These are phyloP conservation scores for Zaprionus obscuricornis DNA, from an alignment of 2,888 invertebrate species.

Conservation along the genomic window DNA sequence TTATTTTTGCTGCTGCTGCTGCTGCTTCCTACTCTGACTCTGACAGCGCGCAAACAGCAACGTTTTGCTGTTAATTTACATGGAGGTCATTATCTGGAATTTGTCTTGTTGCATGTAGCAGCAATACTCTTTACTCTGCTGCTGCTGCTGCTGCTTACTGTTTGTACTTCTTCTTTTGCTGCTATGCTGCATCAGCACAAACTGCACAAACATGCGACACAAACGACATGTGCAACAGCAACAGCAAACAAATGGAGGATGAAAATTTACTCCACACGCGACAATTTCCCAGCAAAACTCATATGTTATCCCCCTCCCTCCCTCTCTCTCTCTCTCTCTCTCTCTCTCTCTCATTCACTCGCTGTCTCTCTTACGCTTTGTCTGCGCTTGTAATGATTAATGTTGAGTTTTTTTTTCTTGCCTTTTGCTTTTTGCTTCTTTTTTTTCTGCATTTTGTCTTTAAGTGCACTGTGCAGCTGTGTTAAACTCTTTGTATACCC, in stretches of 20 bases:
- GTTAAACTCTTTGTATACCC: constrained; percentile 20
- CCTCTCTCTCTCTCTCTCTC: neutral
- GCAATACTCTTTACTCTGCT: neutral
- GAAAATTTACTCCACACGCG: constrained; percentile 51
- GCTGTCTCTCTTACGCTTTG: too few species aligned
- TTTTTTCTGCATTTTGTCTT: constrained; percentile 31
- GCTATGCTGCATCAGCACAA: constrained; percentile 31
- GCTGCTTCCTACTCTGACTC: neutral
- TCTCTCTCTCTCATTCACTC: too few species aligned
- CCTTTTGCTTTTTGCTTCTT: constrained; percentile 8
- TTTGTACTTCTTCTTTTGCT: constrained; percentile 5
- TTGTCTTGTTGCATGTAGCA: constrained; percentile 43
- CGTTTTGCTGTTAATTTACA: constrained; percentile 37
- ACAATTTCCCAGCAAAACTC: constrained; percentile 51
- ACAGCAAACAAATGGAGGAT: neutral
- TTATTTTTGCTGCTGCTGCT: neutral
- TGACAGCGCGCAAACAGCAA: constrained; percentile 4
- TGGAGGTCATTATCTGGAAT: constrained; percentile 66
- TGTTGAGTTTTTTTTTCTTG: constrained; percentile 51
- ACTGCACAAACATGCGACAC: constrained; percentile 14
- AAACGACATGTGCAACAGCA: neutral
- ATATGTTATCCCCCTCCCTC: neutral
- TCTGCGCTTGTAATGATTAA: constrained; percentile 73
- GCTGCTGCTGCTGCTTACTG: constrained; percentile 10
- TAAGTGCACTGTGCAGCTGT: too few species aligned